Conservation (phyloP, 1,140 invertebrate genomes). For the Nephila pilipes region DNA sequence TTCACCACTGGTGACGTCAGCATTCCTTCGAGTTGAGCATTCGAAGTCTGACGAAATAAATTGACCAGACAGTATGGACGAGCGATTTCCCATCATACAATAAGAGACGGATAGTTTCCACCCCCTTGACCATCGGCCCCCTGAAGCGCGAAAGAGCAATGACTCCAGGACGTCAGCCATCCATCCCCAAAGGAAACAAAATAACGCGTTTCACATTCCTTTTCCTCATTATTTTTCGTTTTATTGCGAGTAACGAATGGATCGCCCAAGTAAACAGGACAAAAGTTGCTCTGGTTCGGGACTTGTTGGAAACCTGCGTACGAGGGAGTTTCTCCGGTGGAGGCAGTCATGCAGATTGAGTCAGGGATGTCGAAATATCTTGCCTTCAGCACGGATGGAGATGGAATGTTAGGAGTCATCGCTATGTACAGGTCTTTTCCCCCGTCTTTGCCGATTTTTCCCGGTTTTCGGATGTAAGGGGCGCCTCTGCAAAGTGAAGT, state of each 20-base stretch:
- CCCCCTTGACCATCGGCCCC: background rate
- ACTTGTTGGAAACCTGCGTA: background rate
- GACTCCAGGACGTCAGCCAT: constrained; percentile 46
- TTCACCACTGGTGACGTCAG: constrained; percentile 30
- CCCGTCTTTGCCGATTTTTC: constrained; percentile 52
- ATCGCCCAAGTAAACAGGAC: constrained; percentile 12
- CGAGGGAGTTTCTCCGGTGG: constrained; percentile 50
- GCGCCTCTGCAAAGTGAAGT: background rate
- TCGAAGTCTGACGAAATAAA: constrained; percentile 48
- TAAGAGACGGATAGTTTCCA: constrained; percentile 67
- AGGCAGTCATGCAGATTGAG: constrained; percentile 72
- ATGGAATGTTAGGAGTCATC: constrained; percentile 73
- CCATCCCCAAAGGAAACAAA: constrained; percentile 49
- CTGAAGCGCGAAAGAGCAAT: constrained; percentile 63
- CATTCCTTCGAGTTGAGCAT: constrained; percentile 56
- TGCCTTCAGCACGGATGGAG: constrained; percentile 66
- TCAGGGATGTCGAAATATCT: constrained; percentile 57
- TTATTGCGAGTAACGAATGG: constrained; percentile 58
- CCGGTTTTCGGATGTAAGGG: background rate
- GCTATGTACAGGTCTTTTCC: background rate
- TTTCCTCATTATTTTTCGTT: constrained; percentile 70
- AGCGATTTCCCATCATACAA: constrained; percentile 59
- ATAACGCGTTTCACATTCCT: constrained; percentile 63
- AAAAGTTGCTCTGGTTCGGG: constrained; percentile 18
- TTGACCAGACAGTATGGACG: constrained; percentile 3